Base-by-base conservation (phyloP, 2,113 vertebrate species). In the Apus apus region DNA sequence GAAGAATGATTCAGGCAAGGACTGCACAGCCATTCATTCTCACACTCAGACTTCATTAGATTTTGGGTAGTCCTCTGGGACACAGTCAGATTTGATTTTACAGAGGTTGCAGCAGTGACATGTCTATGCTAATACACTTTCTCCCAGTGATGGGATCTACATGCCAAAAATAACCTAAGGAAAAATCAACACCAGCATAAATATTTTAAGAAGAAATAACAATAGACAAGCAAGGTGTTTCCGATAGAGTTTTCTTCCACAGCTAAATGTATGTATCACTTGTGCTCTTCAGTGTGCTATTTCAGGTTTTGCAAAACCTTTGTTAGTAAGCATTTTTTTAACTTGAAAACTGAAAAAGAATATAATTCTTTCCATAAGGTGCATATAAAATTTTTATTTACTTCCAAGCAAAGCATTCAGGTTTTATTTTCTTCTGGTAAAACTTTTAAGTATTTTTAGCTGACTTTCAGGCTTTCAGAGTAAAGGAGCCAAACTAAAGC, bases 311-410 rank as follows among this genome's bases (percentile, higher is more conserved):
- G 14, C 12, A 51, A 29, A 74, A 74, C 9, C 5, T 74, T 56
- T 36, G 13, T 46, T 38, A 89, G 9, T 32, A 64, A 81, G 6
- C 1, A 75, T 46, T 62, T 90, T 38, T 50, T 50, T 50, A 19
- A 74, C 22, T 15, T 73, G 7, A 4, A 5, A 7, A 45, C 12
- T 53, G 40, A 18, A 21, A 73, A 79, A 3, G 26, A 87, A 45
- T 20, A 17, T 10, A 40, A 8, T 53, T 68, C 16, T 62, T 68
- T 38, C 23, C 0, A 0, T 23, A 11, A 65, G 22, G 3, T 60
- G 6, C 15, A 5, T 54, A 68, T 64, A 3, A 67, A 65, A 54
- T 38, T 77, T 89, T 85, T 2, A 27, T 72, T 85, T 84, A 43
- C 32, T 79, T 92, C 51, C 82, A 45, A 46, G 8, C 2, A 57